Base-by-base conservation (phyloP, 1,140 invertebrate species). In the Oncopodura yosiiana region DNA sequence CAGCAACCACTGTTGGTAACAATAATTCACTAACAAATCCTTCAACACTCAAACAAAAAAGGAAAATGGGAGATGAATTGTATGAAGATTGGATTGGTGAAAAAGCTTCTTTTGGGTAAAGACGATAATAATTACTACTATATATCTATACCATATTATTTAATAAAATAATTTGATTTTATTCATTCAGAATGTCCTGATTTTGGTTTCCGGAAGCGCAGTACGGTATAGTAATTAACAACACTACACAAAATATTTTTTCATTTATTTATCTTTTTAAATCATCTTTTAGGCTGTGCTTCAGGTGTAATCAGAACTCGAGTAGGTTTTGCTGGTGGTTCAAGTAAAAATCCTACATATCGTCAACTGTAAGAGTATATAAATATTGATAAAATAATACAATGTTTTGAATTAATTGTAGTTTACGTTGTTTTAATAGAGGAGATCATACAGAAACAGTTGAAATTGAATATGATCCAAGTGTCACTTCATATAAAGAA, bases 381-480 rank as follows among this genome's bases (percentile, higher is more conserved):
- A 26, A 21, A 32, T 3, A 8, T 16, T 41, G n/a, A n/a, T n/a
- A n/a, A n/a, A n/a, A n/a, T n/a, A n/a, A n/a, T n/a, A n/a, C 8
- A 8, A 34, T 34, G 8, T n/a, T n/a, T n/a, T n/a, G n/a, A n/a
- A n/a, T n/a, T n/a, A n/a, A n/a, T n/a, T n/a, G 8, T 30, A 49
- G 19, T 46, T 26, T 27, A 32, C 11, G 39, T 43, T 68, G 49
- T 60, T 65, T 63, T 75, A 75, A 52, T 70, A 94, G 89, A 58
- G 87, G 86, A 30, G 87, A 94, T 70, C 90, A 95, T 66, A 93
- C 88, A 26, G 93, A 97, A 74, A 85, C 91, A 4, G 82, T 94
- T 42, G 83, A 94, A 68, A 77, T 96, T 43, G 86, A 94, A 67
- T 97, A 80, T 68, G 86, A 96, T 70, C 86, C 88, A 11, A 77